Evolutionary conservation across 1,140 invertebrate species (phyloP).

Genomic region (Caenorhabditis inopinata): DNA sequence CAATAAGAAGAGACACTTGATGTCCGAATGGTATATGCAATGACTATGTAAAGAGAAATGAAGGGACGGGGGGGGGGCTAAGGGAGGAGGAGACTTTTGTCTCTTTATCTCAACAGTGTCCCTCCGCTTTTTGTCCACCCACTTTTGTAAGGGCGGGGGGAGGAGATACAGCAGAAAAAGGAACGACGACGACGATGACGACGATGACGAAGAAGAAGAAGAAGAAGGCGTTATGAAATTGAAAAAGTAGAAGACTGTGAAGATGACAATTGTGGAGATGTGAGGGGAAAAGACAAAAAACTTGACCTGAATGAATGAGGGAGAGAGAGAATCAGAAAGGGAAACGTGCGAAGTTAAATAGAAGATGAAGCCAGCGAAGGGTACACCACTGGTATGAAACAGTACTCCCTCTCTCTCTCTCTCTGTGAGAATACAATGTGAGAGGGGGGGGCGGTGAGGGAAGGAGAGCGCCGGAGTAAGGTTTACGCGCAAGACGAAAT

Average conservation of each 20-base stretch:
- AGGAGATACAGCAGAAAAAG: too few relatives aligned
- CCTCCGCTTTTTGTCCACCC: background rate
- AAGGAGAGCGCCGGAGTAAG: too few relatives aligned
- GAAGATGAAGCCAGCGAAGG: constrained; percentile 8
- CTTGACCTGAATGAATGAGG: constrained; percentile 23
- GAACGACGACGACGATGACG: too few relatives aligned
- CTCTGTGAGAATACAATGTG: too few relatives aligned
- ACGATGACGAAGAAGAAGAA: background rate
- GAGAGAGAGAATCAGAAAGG: background rate
- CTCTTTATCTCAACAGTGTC: background rate
- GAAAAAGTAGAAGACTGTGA: constrained; percentile 7
- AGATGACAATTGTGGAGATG: background rate
- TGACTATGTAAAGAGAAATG: constrained; percentile 14
- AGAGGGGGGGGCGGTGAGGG: too few relatives aligned
- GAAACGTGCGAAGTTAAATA: background rate
- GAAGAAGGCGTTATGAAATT: background rate
- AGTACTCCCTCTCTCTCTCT: too few relatives aligned
- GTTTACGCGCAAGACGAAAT: too few relatives aligned
- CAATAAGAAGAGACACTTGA: constrained; percentile 7
- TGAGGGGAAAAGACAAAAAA: background rate
- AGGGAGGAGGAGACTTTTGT: too few relatives aligned
- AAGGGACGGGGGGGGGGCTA: background rate
- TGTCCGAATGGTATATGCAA: constrained; percentile 25
- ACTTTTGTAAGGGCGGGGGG: too few relatives aligned
- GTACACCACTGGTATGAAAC: background rate